phyloP scores from a whole-genome alignment of 2,113 vertebrate species.

The Labrus mixtus region DNA sequence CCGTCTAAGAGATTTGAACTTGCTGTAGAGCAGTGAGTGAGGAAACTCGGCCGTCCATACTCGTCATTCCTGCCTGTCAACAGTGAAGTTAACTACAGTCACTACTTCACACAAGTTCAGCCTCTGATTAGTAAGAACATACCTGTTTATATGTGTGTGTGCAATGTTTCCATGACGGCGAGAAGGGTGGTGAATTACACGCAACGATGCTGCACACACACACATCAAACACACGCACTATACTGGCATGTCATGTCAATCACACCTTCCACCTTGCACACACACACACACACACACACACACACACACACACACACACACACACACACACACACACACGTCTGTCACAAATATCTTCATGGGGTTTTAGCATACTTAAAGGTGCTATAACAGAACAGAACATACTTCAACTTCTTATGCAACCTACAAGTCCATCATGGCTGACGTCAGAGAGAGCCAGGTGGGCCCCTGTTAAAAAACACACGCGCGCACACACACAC shows the following conservation, averaged over 20 bases:
- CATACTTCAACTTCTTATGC: slow-evolving; percentile 28
- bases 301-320: slow-evolving; percentile 14
- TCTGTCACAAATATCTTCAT: slow-evolving; percentile 27
- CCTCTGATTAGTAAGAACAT: not conserved
- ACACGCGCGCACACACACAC: not conserved
- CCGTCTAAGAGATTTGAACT: not conserved
- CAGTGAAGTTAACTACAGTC: slow-evolving; percentile 5
- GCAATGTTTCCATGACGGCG: slow-evolving; percentile 43
- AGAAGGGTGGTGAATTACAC: slow-evolving; percentile 9
- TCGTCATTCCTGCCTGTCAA: slow-evolving; percentile 46
- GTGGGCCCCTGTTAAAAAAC: slow-evolving; percentile 22
- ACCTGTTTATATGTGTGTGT: slow-evolving; percentile 53
- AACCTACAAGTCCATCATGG: slow-evolving; percentile 16
- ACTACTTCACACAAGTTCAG: not conserved
- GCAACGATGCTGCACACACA: not conserved
- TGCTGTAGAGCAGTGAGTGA: not conserved
- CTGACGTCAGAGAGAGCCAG: slow-evolving; percentile 42
- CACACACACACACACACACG: slow-evolving; percentile 25
- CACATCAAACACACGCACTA: slow-evolving; percentile 8
- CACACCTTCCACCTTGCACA: slow-evolving; percentile 32
- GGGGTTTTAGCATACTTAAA: slow-evolving; percentile 17
- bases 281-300: slow-evolving; percentile 10
- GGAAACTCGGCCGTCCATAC: not conserved
- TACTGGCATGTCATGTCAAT: slow-evolving; percentile 21
- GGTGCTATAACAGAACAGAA: slow-evolving; percentile 18